Base-by-base conservation (phyloP, 2,113 vertebrate genomes). In the Scophthalmus maximus region DNA sequence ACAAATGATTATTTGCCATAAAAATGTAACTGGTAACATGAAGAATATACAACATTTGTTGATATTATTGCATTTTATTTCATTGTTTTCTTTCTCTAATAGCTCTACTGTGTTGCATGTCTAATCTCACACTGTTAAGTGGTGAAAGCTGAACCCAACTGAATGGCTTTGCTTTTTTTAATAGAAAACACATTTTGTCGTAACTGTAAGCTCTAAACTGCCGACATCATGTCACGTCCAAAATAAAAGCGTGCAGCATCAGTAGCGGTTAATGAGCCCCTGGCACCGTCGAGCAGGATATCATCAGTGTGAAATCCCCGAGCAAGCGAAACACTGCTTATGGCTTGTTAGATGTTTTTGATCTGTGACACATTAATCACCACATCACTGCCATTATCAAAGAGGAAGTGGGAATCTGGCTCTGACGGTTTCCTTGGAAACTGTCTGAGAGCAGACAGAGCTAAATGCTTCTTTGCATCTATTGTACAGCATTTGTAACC, bases 351-450 rank as follows among this genome's bases (percentile, higher is more conserved):
- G 76, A 88, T 81, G 71, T 81, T 79, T 92, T 89, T 87, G 73
- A 91, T 89, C 84, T 81, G 78, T 82, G 82, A 87, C 83, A 83
- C 74, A 83, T 89, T 92, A 88, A 88, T 92, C 76, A 82, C 55
- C 51, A 73, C 82, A 78, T 88, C 76, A 71, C 73, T 88, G 87
- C 56, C 66, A 70, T 90, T 87, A 86, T 81, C 76, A 79, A 76
- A 83, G 77, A 83, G 77, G 73, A 90, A 82, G 79, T 66, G 61
- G 59, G 63, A 83, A 88, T 83, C 51, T 85, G 62, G 71, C 69
- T 25, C 60, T 50, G 76, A 74, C 38, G 34, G 88, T 92, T 91
- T 87, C 91, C 92, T 83, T 87, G 88, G 91, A 81, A 93, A 93
- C 92, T 60, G 78, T 76, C 53, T 83, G 64, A 77, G 78, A 80